Percentiles rank a stretch among this genome's conserved stretches.
phyloP scores from a whole-genome alignment of 2,888 invertebrate genomes.

The Chalcis sispes region DNA sequence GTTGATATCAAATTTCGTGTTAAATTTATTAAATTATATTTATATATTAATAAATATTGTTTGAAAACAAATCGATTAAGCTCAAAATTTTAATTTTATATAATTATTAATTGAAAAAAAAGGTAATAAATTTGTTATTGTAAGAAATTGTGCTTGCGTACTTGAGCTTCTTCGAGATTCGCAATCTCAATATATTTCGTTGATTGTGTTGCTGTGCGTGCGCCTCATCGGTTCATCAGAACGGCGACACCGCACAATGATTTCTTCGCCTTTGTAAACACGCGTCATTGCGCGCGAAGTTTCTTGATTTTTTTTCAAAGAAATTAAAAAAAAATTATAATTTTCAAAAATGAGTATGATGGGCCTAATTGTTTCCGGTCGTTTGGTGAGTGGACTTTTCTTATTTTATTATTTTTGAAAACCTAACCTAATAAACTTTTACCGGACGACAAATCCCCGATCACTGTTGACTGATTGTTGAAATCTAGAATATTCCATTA shows the following conservation, averaged over 20 bases:
- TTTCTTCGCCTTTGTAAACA: slow-evolving; percentile 45
- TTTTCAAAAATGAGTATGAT: slow-evolving; percentile 79
- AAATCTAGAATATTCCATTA: slow-evolving; percentile 57
- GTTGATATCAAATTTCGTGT: too few relatives aligned
- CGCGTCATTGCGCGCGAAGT: slow-evolving; percentile 28
- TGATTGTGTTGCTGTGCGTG: not conserved
- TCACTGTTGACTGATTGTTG: slow-evolving; percentile 17
- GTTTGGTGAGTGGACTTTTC: slow-evolving; percentile 81
- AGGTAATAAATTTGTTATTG: too few relatives aligned
- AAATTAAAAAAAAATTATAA: slow-evolving; percentile 56
- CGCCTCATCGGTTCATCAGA: slow-evolving; percentile 13
- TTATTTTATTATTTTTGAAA: slow-evolving; percentile 1
- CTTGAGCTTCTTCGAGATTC: not conserved
- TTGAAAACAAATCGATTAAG: too few relatives aligned
- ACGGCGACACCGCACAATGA: slow-evolving; percentile 38
- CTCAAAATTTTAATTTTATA: too few relatives aligned
- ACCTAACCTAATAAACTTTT: not conserved
- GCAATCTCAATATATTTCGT: not conserved
- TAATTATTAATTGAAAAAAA: too few relatives aligned
- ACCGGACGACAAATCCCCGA: slow-evolving; percentile 24
- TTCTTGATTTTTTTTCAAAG: slow-evolving; percentile 14
- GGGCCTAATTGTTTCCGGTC: slow-evolving; percentile 88
- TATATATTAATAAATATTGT: too few relatives aligned
- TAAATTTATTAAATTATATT: too few relatives aligned
- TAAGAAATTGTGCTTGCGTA: slow-evolving; percentile 19